phyloP scores from a whole-genome alignment of 2,888 invertebrate species.

The Tetragnatha montana region DNA sequence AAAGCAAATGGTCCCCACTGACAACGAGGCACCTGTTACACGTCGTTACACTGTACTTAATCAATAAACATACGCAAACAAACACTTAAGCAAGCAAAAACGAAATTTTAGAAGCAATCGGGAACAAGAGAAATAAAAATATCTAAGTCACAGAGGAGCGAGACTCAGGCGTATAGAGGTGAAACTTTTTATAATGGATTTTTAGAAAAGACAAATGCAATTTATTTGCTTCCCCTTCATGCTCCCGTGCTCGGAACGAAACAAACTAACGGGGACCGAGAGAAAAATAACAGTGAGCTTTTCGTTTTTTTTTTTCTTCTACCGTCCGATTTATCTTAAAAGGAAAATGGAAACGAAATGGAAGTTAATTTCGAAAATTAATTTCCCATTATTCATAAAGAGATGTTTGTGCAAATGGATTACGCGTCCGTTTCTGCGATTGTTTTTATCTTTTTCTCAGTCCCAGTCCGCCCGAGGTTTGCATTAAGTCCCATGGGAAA shows the following conservation, averaged over 20 bases:
- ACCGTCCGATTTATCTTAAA: neutral
- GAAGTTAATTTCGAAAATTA: slow-evolving; percentile 36
- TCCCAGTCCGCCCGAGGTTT: no score
- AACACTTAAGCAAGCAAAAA: slow-evolving; percentile 28
- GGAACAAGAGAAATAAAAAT: neutral
- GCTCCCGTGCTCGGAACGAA: neutral
- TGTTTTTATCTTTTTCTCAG: no score
- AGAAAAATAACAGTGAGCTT: slow-evolving; percentile 10
- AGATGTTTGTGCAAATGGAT: neutral
- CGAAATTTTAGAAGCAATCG: slow-evolving; percentile 19
- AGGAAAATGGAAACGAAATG: slow-evolving; percentile 17
- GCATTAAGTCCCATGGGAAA: no score
- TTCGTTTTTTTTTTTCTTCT: neutral
- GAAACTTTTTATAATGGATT: slow-evolving; percentile 44
- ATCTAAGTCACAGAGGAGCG: neutral
- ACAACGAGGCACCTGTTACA: slow-evolving; percentile 29
- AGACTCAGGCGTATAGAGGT: slow-evolving; percentile 1
- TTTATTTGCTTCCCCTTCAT: slow-evolving; percentile 33
- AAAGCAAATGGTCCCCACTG: slow-evolving; percentile 3
- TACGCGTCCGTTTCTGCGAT: neutral
- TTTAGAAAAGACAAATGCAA: slow-evolving; percentile 55
- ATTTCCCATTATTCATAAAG: slow-evolving; percentile 32
- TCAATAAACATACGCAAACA: slow-evolving; percentile 62
- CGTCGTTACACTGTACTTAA: slow-evolving; percentile 17
- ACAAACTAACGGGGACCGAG: neutral